Percentiles rank a stretch among this genome's conserved stretches.
Conservation (phyloP, 2,797 vertebrate genomes). For the Chromobotia macracanthus region DNA sequence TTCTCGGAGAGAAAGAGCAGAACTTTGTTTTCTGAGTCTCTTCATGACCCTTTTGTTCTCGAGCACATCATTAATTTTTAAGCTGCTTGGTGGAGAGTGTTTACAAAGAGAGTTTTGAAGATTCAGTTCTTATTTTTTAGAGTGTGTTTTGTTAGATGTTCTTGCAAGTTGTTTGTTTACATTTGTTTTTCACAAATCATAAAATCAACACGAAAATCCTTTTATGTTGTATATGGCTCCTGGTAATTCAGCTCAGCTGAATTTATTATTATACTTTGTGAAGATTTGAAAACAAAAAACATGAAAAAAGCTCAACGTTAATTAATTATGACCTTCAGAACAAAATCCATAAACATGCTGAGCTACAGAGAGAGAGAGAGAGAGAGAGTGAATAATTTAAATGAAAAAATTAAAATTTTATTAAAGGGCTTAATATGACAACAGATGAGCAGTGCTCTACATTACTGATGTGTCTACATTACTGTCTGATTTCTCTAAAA, state of each 20-base stretch:
- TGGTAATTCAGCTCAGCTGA: too few relatives aligned
- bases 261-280: too few relatives aligned
- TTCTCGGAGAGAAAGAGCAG: too few relatives aligned
- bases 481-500: conserved; percentile 45
- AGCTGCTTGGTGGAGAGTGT: neutral
- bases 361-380: neutral
- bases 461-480: too few relatives aligned
- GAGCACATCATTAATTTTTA: neutral
- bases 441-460: conserved; percentile 22
- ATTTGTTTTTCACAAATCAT: conserved; percentile 5
- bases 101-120: neutral
- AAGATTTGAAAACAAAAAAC: neutral
- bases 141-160: conserved; percentile 11
- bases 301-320: neutral
- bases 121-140: conserved; percentile 5
- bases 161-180: neutral
- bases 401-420: too few relatives aligned
- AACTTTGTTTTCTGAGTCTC: too few relatives aligned
- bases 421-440: too few relatives aligned
- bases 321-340: conserved; percentile 33
- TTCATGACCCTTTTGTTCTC: neutral
- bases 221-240: neutral
- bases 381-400: too few relatives aligned
- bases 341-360: conserved; percentile 20
- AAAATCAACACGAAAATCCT: neutral